Base-by-base conservation (phyloP, 1,140 invertebrate genomes). In the Steinernema feltiae region DNA sequence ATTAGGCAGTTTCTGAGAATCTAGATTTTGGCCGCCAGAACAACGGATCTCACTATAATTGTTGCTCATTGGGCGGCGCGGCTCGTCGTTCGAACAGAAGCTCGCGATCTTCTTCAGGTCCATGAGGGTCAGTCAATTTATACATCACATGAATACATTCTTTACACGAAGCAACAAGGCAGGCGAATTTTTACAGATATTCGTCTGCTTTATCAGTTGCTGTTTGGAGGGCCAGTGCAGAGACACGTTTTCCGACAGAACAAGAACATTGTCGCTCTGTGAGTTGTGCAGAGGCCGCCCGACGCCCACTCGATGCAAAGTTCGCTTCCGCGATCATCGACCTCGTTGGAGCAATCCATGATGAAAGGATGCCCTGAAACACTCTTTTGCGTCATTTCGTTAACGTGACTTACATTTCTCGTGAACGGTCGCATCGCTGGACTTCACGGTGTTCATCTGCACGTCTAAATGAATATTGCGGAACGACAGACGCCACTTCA, bases 221-320 rank as follows among this genome's bases (percentile, higher is more conserved):
- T 24, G 73, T 21, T 63, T 15, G 69, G 71, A 29, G 81, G 81
- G 17, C 81, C 81, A 32, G 73, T 69, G 63, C 81, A 82, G 12
- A 82, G 79, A 75, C 81, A 82, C 0, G 81, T 82, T 31, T 71
- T 73, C 18, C 81, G 79, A 31, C 81, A 82, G 74, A 82, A 82
- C 3, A 82, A 73, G 70, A 82, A 82, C 77, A 78, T 81, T 1
- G 81, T 82, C 0, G 81, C 70, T 27, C 72, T 69, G 35, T 82
- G 79, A 30, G 72, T 48, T n/a, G 70, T 75, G 69, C 81, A 82
- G 21, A 82, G 75, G 32, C 81, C 81, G n/a, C 75, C 81, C 0
- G 53, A 69, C 29, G 77, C 73, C 71, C 74, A 78, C 7, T 78
- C 69, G 3, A 27, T 63, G 24, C 53, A 63, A 3, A 63, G 53